Evolutionary conservation across 2,113 vertebrate species (phyloP).

Genomic region (Caloenas nicobarica): DNA sequence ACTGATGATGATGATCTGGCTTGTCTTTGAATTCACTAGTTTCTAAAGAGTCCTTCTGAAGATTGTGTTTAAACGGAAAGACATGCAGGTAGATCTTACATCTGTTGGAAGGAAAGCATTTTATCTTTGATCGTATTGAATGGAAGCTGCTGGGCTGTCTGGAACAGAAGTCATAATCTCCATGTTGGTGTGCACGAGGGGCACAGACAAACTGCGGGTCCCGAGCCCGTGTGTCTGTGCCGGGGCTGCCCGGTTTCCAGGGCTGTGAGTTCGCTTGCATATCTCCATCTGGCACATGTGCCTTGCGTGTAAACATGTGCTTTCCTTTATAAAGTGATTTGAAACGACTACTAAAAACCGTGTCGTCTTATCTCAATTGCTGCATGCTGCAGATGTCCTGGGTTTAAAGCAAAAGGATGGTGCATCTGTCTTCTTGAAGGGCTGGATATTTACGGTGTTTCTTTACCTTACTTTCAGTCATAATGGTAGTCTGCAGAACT

Average conservation of each 20-base stretch:
- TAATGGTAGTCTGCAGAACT: rapidly evolving
- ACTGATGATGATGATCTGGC: not conserved
- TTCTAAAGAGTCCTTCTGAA: not conserved
- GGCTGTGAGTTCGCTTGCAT: rapidly evolving
- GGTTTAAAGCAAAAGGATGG: not conserved
- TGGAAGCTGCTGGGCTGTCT: not conserved
- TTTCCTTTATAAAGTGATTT: not conserved
- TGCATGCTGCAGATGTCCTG: not conserved
- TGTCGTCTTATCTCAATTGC: not conserved
- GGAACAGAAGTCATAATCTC: not conserved
- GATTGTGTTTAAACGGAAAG: not conserved
- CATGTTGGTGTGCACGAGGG: rapidly evolving
- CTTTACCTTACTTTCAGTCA: not conserved
- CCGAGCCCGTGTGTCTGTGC: not conserved
- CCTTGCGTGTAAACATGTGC: not conserved
- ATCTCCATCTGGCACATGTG: not conserved
- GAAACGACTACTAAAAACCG: not conserved
- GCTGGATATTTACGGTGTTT: not conserved
- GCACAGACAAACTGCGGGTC: not conserved
- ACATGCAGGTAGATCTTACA: not conserved
- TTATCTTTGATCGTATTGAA: not conserved
- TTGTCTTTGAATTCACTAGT: not conserved
- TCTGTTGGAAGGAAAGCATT: not conserved
- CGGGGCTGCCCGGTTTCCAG: not conserved
- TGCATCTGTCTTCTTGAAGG: not conserved